phyloP scores from a whole-genome alignment of 2,888 invertebrate genomes.

The Amphipyra berbera region DNA sequence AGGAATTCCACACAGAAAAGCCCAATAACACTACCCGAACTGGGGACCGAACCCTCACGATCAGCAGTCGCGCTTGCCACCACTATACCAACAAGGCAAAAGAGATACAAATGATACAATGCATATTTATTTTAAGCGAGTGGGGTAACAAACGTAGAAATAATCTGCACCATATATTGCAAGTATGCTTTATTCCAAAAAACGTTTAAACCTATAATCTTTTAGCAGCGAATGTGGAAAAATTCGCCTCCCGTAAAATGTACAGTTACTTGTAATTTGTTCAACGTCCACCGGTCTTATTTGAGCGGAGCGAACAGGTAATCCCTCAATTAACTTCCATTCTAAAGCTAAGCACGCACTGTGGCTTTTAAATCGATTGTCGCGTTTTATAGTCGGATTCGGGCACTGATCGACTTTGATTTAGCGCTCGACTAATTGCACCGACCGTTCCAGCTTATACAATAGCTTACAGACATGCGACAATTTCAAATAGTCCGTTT shows the following conservation, averaged over 20 bases:
- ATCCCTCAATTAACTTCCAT: constrained; percentile 64
- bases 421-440: constrained; percentile 58
- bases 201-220: constrained; percentile 18
- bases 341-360: constrained; percentile 59
- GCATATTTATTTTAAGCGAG: too few relatives aligned
- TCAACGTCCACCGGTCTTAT: constrained; percentile 46
- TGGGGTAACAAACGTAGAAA: neutral
- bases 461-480: constrained; percentile 47
- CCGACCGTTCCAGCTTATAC: constrained; percentile 37
- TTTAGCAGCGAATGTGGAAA: constrained; percentile 28
- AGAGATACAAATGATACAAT: too few relatives aligned
- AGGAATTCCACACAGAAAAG: too few relatives aligned
- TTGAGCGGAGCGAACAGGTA: constrained; percentile 51
- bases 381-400: constrained; percentile 57
- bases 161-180: constrained; percentile 2
- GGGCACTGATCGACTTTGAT: constrained; percentile 59
- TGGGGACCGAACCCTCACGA: too few relatives aligned
- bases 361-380: constrained; percentile 63
- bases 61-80: too few relatives aligned
- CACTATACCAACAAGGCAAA: too few relatives aligned
- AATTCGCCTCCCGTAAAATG: constrained; percentile 35
- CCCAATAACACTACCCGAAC: too few relatives aligned
- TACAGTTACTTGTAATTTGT: constrained; percentile 47
- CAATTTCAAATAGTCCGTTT: constrained; percentile 34
- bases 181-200: neutral